A percentile compares a stretch with the other conserved stretches of the same genome.
phyloP scores from a whole-genome alignment of 30 jellyfish, hydroid and myxozoan species.

The Aurelia sp. region DNA sequence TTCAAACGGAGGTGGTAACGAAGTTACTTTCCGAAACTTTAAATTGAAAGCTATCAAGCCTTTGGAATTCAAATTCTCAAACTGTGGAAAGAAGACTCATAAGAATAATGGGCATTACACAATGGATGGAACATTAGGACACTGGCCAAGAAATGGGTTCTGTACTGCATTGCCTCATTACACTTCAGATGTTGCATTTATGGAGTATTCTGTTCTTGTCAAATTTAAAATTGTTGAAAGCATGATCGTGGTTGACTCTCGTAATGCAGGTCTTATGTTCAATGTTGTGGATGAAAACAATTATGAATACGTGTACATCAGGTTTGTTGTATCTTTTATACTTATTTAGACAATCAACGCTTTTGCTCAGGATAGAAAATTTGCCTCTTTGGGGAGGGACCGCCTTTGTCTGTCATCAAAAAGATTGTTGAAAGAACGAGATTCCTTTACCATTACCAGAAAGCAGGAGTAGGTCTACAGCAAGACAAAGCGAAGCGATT shows the following conservation, averaged over 20 bases:
- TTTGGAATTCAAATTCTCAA: conserved; percentile 21
- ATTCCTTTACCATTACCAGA: no score
- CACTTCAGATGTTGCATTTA: background rate
- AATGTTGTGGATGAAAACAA: conserved; percentile 56
- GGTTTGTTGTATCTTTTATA: conserved; percentile 23
- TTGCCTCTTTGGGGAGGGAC: no score
- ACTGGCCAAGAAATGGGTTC: conserved; percentile 45
- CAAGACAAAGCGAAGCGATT: no score
- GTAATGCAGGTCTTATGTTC: conserved; percentile 60
- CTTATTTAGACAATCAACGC: no score
- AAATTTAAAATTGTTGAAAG: conserved; percentile 51
- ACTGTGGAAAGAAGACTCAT: conserved; percentile 77
- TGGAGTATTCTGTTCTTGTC: conserved; percentile 28
- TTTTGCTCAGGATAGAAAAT: background rate
- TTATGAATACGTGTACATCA: conserved; percentile 51
- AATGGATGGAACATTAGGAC: conserved; percentile 57
- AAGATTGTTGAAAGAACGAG: no score
- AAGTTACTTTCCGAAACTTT: conserved; percentile 71
- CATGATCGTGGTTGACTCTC: conserved; percentile 63
- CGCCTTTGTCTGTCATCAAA: no score
- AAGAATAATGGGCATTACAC: conserved; percentile 31
- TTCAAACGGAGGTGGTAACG: conserved; percentile 68
- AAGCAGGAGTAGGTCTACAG: no score
- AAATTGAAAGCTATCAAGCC: conserved; percentile 33
- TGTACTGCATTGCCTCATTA: conserved; percentile 34